Base-by-base conservation (phyloP, 2,888 invertebrate genomes). In the Barypeithes pellucidus region DNA sequence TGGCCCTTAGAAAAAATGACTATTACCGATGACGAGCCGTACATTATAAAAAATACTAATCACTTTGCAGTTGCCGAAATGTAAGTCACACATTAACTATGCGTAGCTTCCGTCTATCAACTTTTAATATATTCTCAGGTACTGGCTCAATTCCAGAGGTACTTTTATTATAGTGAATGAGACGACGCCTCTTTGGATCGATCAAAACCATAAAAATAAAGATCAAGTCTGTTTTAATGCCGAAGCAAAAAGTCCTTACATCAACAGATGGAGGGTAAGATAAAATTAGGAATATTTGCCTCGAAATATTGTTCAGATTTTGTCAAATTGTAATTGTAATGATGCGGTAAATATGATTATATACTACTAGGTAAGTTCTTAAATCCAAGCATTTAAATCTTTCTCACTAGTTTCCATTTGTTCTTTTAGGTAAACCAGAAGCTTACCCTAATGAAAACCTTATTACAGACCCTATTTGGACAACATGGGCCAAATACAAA, bases 391-490 rank as follows among this genome's bases (percentile, higher is more conserved):
- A 12, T n/a, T 12, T 41, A 9, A 12, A n/a, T n/a, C 5, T 41
- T 16, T 43, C 7, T 16, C 16, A 14, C 16, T 14, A 43, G 3
- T 43, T 18, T 47, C 2, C 16, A 2, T 20, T 18, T 20, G 20
- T 0, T 16, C 22, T 18, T 22, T 22, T 7, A 73, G 73, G 74
- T 9, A 71, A 71, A 59, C 71, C 76, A 9, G 24, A 22, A 72
- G 83, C 80, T 16, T 79, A 89, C 61, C 94, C 94, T 0, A 90
- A 92, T 79, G 87, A 88, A 68, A 86, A 89, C 62, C 93, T 95
- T 91, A 90, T 97, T 22, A 86, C 88, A 63, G 88, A 94, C 83
- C 96, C 97, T 0, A 90, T 96, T 70, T 97, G 95, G 95, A 95
- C 96, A 0, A 95, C 96, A 0, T 95, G 95, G 94, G 94, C 94